Conservation (phyloP, 1,140 invertebrate species). For the Cherax quadricarinatus region DNA sequence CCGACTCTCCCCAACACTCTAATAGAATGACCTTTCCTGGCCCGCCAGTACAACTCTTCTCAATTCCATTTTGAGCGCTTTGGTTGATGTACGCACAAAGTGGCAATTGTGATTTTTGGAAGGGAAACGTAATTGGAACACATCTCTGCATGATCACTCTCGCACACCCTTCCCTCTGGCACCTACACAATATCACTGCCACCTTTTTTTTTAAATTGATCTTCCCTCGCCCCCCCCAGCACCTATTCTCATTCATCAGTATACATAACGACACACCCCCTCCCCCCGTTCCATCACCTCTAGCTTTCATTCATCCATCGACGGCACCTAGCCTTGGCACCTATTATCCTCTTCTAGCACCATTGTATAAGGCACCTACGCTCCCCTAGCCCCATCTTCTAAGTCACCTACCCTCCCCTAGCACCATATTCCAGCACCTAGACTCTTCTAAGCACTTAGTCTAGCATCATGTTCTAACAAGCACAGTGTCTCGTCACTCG, state of each 20-base stretch:
- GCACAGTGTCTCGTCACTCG: background rate
- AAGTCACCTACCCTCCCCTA: background rate
- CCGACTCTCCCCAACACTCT: no score
- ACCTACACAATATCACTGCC: background rate
- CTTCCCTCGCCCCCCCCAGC: no score
- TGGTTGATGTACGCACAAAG: background rate
- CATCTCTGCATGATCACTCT: background rate
- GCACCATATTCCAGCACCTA: background rate
- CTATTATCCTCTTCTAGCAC: background rate
- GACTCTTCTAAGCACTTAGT: background rate
- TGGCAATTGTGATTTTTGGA: background rate
- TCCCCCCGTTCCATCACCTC: no score
- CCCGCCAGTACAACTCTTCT: no score
- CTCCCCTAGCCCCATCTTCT: background rate
- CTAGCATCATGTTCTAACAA: background rate
- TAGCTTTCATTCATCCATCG: no score
- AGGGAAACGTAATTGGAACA: background rate
- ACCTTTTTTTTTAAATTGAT: no score
- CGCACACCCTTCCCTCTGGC: background rate
- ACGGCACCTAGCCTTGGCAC: constrained; percentile 8
- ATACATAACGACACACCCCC: no score
- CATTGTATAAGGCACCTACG: background rate
- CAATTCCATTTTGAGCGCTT: background rate
- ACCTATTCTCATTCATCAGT: no score
- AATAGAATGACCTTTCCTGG: background rate